Evolutionary conservation across 2,888 invertebrate genomes (phyloP).

Genomic region (Tenthredo notha): DNA sequence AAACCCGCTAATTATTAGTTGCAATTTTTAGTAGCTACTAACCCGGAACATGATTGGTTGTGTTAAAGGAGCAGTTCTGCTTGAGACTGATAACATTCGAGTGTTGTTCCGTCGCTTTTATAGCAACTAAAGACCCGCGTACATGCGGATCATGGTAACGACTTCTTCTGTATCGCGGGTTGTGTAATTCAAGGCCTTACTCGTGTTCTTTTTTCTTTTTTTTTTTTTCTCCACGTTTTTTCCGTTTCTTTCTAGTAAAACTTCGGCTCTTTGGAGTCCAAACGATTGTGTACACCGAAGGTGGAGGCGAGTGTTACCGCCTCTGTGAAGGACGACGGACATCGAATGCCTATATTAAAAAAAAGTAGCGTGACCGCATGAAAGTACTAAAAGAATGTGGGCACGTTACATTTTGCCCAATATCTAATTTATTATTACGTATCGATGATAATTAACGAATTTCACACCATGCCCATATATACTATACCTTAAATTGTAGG

Average conservation of each 20-base stretch:
- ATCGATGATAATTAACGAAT: slow-evolving; percentile 10
- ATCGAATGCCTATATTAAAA: slow-evolving; percentile 38
- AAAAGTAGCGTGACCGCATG: slow-evolving; percentile 59
- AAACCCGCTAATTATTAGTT: not conserved
- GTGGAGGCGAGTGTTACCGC: slow-evolving; percentile 28
- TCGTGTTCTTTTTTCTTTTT: slow-evolving; percentile 15
- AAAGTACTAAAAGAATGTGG: slow-evolving; percentile 57
- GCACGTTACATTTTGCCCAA: slow-evolving; percentile 52
- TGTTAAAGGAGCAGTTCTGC: slow-evolving; percentile 45
- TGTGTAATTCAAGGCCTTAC: slow-evolving; percentile 73
- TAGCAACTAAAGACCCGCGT: slow-evolving; percentile 16
- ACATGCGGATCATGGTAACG: slow-evolving; percentile 48
- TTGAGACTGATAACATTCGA: slow-evolving; percentile 34
- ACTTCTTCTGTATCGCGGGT: slow-evolving; percentile 55
- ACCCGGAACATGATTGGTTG: slow-evolving; percentile 48
- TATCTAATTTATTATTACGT: slow-evolving; percentile 16
- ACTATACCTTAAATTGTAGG: not conserved
- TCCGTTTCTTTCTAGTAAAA: slow-evolving; percentile 20
- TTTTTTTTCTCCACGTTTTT: slow-evolving; percentile 15
- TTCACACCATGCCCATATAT: not conserved
- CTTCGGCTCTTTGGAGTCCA: slow-evolving; percentile 7
- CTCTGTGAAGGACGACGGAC: slow-evolving; percentile 37
- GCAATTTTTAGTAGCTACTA: not conserved
- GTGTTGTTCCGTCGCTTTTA: slow-evolving; percentile 32
- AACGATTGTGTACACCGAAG: slow-evolving; percentile 15